Conservation (phyloP, 2,113 vertebrate genomes). For the Gopherus flavomarginatus region DNA sequence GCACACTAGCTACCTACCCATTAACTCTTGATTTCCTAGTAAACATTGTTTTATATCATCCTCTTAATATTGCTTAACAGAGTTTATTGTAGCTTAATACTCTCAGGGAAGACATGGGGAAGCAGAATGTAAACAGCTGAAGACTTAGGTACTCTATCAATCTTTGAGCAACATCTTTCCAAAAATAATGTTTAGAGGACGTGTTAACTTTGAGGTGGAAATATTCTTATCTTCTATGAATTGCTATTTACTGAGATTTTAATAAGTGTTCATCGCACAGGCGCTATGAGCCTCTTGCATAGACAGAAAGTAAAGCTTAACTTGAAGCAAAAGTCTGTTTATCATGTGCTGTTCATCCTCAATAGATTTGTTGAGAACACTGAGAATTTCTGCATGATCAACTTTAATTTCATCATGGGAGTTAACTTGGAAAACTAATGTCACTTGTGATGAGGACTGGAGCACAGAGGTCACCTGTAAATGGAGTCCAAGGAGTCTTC, state of each 20-base stretch:
- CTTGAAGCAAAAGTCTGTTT: slow-evolving; percentile 41
- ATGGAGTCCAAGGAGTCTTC: background rate
- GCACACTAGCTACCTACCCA: background rate
- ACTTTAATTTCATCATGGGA: slow-evolving; percentile 41
- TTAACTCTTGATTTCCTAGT: background rate
- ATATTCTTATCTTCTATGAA: slow-evolving; percentile 35
- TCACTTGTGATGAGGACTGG: slow-evolving; percentile 21
- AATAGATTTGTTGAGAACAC: slow-evolving; percentile 19
- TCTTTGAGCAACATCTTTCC: slow-evolving; percentile 43
- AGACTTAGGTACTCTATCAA: slow-evolving; percentile 33
- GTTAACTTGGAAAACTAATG: slow-evolving; percentile 39
- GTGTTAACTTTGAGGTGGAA: slow-evolving; percentile 32
- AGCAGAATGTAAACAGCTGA: background rate
- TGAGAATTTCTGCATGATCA: slow-evolving; percentile 27
- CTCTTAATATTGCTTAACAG: background rate
- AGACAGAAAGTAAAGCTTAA: slow-evolving; percentile 59
- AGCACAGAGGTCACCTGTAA: slow-evolving; percentile 23
- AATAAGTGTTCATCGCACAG: slow-evolving; percentile 54
- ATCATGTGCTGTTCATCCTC: slow-evolving; percentile 30
- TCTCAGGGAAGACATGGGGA: background rate
- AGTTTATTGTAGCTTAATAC: slow-evolving; percentile 27
- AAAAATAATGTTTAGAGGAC: slow-evolving; percentile 49
- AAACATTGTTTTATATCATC: background rate
- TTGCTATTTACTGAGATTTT: slow-evolving; percentile 66
- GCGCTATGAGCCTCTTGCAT: slow-evolving; percentile 6